These are phyloP conservation scores for Melanotaenia nigrans DNA, from an alignment of 2,797 vertebrate species.

Conservation along the genomic window DNA sequence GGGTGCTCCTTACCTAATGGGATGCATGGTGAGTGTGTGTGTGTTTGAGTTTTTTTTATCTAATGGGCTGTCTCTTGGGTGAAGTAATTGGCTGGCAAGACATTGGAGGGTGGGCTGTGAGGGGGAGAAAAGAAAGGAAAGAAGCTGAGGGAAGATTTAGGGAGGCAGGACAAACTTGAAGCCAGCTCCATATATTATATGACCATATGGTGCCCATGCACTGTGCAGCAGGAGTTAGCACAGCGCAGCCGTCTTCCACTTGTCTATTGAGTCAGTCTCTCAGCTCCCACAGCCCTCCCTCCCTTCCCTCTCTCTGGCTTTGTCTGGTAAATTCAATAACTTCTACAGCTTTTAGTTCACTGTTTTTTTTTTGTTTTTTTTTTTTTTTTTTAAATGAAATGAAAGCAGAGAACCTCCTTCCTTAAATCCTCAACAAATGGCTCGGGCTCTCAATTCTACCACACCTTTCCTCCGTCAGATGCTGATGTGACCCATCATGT, in stretches of 20 bases:
- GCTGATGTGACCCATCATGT: constrained; percentile 30
- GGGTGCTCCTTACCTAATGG: constrained; percentile 65
- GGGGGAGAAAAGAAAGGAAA: background rate
- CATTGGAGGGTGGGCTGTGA: background rate
- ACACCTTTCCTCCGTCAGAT: constrained; percentile 26
- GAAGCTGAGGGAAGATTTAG: constrained; percentile 29
- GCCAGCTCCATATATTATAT: constrained; percentile 65
- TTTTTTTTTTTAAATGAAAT: background rate
- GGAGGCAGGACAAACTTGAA: constrained; percentile 48
- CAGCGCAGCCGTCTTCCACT: constrained; percentile 55
- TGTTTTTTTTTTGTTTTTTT: background rate
- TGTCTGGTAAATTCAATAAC: constrained; percentile 77
- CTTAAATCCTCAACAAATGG: constrained; percentile 37
- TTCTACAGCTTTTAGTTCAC: constrained; percentile 59
- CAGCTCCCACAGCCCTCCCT: constrained; percentile 49
- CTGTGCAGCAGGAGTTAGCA: constrained; percentile 54
- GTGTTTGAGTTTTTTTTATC: constrained; percentile 46
- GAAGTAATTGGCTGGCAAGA: constrained; percentile 66
- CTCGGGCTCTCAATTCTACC: constrained; percentile 39
- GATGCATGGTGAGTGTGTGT: constrained; percentile 44
- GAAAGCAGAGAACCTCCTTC: constrained; percentile 29
- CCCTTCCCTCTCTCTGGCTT: constrained; percentile 40
- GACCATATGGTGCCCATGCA: constrained; percentile 74
- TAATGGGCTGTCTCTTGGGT: constrained; percentile 70
- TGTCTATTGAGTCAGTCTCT: constrained; percentile 50